Evolutionary conservation across 2,797 vertebrate genomes (phyloP).

Genomic region (Darevskia nairensis): DNA sequence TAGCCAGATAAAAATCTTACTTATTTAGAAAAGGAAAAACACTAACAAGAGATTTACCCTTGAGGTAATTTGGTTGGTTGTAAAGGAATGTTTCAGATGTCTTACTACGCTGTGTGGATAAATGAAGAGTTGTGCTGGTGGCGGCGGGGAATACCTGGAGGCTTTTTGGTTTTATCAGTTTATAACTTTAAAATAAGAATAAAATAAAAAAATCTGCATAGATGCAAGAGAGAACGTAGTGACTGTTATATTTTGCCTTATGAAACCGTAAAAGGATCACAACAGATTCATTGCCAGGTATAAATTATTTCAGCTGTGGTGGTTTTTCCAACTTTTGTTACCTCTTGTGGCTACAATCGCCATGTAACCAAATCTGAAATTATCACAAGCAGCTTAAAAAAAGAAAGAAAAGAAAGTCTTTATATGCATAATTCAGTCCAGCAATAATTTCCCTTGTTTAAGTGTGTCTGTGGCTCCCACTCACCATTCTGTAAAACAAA

Average conservation of each 20-base stretch:
- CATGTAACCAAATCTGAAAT: background rate
- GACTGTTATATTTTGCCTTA: background rate
- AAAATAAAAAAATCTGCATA: background rate
- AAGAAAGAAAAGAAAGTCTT: no score
- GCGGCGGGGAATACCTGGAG: background rate
- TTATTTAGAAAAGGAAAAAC: slow-evolving; percentile 24
- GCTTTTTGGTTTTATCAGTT: background rate
- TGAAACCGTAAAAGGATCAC: background rate
- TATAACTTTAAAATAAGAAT: background rate
- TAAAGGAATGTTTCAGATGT: slow-evolving; percentile 1
- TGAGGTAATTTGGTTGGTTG: slow-evolving; percentile 18
- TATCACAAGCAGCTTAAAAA: background rate
- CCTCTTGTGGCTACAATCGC: background rate
- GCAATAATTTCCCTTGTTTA: background rate
- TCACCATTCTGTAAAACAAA: slow-evolving; percentile 27
- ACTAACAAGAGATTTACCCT: background rate
- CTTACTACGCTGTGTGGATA: fast-evolving
- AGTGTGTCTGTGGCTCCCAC: no score
- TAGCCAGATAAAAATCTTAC: background rate
- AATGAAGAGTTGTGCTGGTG: background rate
- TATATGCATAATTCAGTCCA: background rate
- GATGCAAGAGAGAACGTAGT: background rate
- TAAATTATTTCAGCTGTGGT: background rate
- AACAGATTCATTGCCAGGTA: background rate
- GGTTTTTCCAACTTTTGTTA: background rate